Evolutionary conservation across 2,113 vertebrate species (phyloP).

Genomic region (Dicentrarchus labrax): DNA sequence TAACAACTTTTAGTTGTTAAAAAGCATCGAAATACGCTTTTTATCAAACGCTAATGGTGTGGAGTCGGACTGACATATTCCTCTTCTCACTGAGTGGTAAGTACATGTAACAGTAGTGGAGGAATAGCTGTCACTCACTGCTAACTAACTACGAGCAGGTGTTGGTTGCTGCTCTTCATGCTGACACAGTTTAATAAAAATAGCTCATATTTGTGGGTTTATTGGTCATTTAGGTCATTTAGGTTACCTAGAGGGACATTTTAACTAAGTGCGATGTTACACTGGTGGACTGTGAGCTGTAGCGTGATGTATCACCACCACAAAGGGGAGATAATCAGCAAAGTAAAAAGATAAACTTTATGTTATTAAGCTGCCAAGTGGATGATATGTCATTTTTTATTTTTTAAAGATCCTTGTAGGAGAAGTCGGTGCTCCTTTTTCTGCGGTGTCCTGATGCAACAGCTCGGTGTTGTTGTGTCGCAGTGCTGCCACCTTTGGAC

Average conservation of each 20-base stretch:
- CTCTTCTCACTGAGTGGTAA: slow-evolving; percentile 58
- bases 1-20: background rate
- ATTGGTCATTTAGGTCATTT: background rate
- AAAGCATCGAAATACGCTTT: background rate
- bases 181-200: background rate
- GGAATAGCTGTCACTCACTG: background rate
- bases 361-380: background rate
- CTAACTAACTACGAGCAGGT: slow-evolving; percentile 9
- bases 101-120: slow-evolving; percentile 14
- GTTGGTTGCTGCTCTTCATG: background rate
- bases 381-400: background rate
- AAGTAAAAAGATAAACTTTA: background rate
- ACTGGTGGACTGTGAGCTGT: background rate
- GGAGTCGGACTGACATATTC: background rate
- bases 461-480: background rate
- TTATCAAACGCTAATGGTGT: slow-evolving; percentile 44
- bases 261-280: no score
- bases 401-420: background rate
- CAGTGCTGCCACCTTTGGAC: slow-evolving; percentile 6
- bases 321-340: background rate
- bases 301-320: background rate
- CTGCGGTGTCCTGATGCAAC: background rate
- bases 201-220: no score
- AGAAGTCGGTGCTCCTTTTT: background rate
- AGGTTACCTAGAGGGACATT: background rate